phyloP scores from a whole-genome alignment of 2,888 invertebrate genomes.

The Eurois occulta region DNA sequence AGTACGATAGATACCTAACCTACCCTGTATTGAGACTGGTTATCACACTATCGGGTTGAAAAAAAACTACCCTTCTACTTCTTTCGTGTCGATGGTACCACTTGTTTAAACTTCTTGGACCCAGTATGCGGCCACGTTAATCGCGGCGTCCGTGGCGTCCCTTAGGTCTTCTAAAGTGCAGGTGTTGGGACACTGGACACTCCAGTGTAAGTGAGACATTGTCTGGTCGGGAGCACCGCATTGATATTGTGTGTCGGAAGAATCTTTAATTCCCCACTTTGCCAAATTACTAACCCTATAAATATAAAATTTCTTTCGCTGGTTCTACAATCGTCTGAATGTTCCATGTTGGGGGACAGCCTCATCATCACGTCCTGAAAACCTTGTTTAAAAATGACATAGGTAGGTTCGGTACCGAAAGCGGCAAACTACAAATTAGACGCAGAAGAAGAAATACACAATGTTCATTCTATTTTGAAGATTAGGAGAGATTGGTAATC shows the following conservation, averaged over 20 bases:
- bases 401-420: not conserved
- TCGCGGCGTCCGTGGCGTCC: no score
- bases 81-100: no score
- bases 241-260: no score
- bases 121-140: no score
- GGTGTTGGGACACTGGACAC: no score
- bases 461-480: not conserved
- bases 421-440: not conserved
- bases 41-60: not conserved
- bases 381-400: not conserved
- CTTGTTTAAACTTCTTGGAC: no score
- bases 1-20: not conserved
- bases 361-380: not conserved
- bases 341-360: not conserved
- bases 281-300: no score
- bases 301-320: no score
- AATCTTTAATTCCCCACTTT: no score
- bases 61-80: not conserved
- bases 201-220: no score
- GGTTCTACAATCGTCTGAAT: not conserved
- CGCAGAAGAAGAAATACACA: not conserved
- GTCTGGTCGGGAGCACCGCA: no score
- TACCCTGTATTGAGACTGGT: not conserved
- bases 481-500: not conserved
- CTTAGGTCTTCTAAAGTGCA: no score